phyloP scores from a whole-genome alignment of 2,113 vertebrate species.

The Hemibagrus wyckioides region DNA sequence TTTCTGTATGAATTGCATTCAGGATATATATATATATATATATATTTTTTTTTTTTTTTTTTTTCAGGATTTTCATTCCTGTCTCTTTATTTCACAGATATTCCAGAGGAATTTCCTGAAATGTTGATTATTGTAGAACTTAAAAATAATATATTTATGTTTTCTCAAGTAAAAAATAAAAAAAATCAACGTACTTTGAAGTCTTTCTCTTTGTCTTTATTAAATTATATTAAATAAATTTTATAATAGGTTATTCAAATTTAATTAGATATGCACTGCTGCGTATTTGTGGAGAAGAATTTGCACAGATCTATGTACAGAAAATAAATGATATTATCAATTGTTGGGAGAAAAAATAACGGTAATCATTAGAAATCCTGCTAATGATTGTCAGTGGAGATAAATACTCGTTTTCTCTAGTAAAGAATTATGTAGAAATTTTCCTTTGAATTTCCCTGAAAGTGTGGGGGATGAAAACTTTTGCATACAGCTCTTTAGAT shows the following conservation, averaged over 20 bases:
- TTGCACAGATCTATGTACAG: too few relatives aligned
- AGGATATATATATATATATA: too few relatives aligned
- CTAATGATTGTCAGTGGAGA: background rate
- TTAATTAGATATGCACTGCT: background rate
- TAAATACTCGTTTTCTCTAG: background rate
- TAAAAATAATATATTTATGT: too few relatives aligned
- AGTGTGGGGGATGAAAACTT: background rate
- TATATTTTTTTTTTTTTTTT: too few relatives aligned
- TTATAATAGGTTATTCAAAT: background rate
- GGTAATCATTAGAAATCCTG: background rate
- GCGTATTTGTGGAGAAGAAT: too few relatives aligned
- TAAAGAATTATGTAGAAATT: background rate
- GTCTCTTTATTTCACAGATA: too few relatives aligned
- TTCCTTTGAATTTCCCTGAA: background rate
- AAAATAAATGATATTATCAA: too few relatives aligned
- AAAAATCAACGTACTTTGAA: background rate
- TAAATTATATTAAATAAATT: too few relatives aligned
- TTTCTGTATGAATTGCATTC: background rate
- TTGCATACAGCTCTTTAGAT: background rate
- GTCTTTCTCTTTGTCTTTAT: background rate
- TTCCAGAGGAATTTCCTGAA: background rate
- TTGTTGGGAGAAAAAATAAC: background rate
- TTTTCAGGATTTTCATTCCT: too few relatives aligned
- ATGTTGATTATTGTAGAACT: too few relatives aligned
- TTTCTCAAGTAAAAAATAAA: background rate